Base-by-base conservation (phyloP, 2,113 vertebrate species). In the Electrona antarctica region DNA sequence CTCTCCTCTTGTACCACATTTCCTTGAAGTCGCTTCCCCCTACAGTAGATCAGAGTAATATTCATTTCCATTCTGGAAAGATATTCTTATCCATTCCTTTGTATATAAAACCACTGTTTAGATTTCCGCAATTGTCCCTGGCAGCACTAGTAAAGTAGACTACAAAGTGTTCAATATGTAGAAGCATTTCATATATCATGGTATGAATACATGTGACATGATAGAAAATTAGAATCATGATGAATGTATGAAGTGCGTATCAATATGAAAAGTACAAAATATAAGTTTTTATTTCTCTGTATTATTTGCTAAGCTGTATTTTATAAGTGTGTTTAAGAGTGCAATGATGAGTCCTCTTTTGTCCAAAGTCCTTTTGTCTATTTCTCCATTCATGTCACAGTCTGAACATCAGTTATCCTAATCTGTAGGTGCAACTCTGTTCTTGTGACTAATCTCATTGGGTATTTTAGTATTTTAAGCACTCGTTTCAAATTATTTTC, bases 181-280 rank as follows among this genome's bases (percentile, higher is more conserved):
- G 72, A 60, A 15, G 67, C 47, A 77, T 83, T 79, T 77, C 28
- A 80, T 84, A 54, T 71, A 33, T 89, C 74, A 83, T 78, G 46
- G 41, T 87, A 69, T 83, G 79, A 87, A 64, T 83, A 88, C 69
- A 82, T 73, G 73, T 83, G 76, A 73, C 69, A 85, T 80, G 66
- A 80, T 83, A 83, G 81, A 79, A 73, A 75, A 87, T 81, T 81
- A 84, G 75, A 21, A 21, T 21, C 21, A 21, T 21, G 78, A 68
- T 78, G 77, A 88, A 86, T 88, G 84, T 91, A 81, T 83, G 72
- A 82, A 69, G 8, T 74, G 57, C 80, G 64, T 72, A 71, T 70
- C 47, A 54, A 79, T 74, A 84, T 89, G 78, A 64, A 78, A 69
- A 75, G 69, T 59, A 79, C 69, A 76, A 82, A 83, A 79, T 59